phyloP scores from a whole-genome alignment of 2,888 invertebrate genomes.

The Leistus spinibarbis region DNA sequence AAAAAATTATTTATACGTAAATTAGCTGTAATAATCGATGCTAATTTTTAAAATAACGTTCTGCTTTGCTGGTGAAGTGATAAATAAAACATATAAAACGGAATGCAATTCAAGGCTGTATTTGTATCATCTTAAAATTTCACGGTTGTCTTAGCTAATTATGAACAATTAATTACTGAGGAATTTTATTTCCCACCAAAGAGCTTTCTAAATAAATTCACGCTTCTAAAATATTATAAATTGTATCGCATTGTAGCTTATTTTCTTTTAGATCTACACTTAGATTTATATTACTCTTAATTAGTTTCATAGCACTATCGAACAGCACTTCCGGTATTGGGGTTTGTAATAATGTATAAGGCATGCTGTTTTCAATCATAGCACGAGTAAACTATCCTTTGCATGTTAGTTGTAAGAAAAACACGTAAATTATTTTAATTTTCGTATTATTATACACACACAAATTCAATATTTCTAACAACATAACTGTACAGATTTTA shows the following conservation, averaged over 20 bases:
- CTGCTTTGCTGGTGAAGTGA: conserved; percentile 7
- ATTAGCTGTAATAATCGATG: too few species aligned
- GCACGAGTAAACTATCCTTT: conserved; percentile 8
- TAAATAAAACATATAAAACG: conserved; percentile 4
- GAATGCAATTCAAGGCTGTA: neutral
- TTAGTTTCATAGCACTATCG: neutral
- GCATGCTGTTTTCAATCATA: conserved; percentile 15
- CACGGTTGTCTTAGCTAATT: neutral
- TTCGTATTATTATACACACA: neutral
- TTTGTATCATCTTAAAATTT: neutral
- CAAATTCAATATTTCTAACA: neutral
- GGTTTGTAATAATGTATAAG: conserved; percentile 11
- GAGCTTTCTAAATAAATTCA: neutral
- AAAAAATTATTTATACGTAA: too few species aligned
- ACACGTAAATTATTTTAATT: too few species aligned
- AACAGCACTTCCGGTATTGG: neutral
- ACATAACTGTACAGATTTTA: too few species aligned
- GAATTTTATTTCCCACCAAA: conserved; percentile 7
- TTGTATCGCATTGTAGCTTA: neutral
- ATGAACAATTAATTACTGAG: neutral
- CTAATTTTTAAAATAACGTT: neutral
- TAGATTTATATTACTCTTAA: neutral
- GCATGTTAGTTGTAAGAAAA: neutral
- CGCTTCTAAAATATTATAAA: too few species aligned
- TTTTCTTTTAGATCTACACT: neutral